Evolutionary conservation across 2,888 invertebrate species (phyloP).

Genomic region (Nezara viridula): DNA sequence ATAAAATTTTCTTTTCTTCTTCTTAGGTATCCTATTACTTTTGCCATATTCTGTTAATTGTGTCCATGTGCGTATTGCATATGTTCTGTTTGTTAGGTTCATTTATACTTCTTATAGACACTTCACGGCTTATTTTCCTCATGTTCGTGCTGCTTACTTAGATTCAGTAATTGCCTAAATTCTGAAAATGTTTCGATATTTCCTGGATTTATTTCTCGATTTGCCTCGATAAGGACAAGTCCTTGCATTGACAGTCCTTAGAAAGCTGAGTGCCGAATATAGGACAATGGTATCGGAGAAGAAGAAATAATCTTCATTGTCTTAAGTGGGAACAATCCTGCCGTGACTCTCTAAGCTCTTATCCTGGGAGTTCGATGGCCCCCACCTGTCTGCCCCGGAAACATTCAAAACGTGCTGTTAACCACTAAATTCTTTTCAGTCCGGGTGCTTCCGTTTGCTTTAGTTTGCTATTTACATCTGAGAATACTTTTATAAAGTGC

Average conservation of each 20-base stretch:
- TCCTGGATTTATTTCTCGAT: too few species aligned
- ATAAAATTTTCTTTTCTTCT: too few species aligned
- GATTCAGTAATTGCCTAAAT: too few species aligned
- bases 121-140: too few species aligned
- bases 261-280: neutral
- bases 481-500: neutral
- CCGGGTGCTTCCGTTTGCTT: neutral
- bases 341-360: slow-evolving; percentile 41
- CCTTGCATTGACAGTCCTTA: slow-evolving; percentile 36
- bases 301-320: slow-evolving; percentile 43
- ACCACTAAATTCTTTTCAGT: neutral
- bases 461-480: neutral
- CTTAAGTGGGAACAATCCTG: slow-evolving; percentile 30
- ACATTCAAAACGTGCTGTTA: slow-evolving; percentile 2
- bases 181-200: too few species aligned
- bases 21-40: too few species aligned
- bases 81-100: too few species aligned
- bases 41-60: too few species aligned
- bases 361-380: neutral
- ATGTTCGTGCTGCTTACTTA: too few species aligned
- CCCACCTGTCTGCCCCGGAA: neutral
- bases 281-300: slow-evolving; percentile 31
- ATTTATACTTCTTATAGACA: too few species aligned
- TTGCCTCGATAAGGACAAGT: neutral
- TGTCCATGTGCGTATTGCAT: too few species aligned